Conservation (phyloP, 2,113 vertebrate genomes). For the Heliornis fulica region DNA sequence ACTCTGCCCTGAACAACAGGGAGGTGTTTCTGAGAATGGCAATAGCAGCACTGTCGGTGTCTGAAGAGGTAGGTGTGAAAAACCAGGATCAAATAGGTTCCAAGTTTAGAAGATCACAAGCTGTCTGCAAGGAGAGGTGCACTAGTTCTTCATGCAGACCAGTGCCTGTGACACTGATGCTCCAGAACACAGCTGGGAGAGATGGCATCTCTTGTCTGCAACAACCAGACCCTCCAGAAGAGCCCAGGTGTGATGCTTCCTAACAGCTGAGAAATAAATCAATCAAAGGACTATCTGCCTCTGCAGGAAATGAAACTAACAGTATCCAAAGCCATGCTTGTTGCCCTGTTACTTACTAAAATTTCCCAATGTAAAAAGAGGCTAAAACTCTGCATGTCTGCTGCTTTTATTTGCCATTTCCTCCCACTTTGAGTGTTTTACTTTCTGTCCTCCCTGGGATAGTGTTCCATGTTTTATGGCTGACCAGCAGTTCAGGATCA, state of each 20-base stretch:
- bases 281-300: not conserved
- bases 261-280: not conserved
- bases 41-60: not conserved
- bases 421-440: not conserved
- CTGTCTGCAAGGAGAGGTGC: accelerated
- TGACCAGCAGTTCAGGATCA: not conserved
- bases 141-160: not conserved
- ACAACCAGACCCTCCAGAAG: not conserved
- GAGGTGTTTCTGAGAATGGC: not conserved
- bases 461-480: not conserved
- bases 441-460: not conserved
- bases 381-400: not conserved
- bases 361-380: not conserved
- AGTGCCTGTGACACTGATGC: not conserved
- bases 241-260: not conserved
- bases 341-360: not conserved
- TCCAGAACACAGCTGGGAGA: not conserved
- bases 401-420: not conserved
- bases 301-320: not conserved
- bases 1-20: not conserved
- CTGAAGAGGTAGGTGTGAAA: not conserved
- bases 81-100: not conserved
- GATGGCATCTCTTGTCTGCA: accelerated
- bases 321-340: not conserved
- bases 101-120: not conserved